These are phyloP conservation scores for Odontothrips loti DNA, from an alignment of 2,888 invertebrate genomes.

Conservation along the genomic window DNA sequence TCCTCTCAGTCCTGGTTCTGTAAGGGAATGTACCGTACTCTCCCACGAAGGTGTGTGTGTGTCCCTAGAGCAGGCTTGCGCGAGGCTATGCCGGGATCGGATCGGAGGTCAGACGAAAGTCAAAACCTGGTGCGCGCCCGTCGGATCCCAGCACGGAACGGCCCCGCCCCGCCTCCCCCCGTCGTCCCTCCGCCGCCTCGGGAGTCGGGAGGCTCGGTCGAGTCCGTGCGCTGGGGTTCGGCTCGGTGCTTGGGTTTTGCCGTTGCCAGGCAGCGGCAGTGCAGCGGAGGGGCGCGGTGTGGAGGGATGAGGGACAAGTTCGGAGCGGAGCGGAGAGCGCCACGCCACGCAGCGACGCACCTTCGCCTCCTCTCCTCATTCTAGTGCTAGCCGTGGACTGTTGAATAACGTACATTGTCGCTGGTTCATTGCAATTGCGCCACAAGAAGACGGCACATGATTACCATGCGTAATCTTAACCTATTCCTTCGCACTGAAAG, in stretches of 20 bases:
- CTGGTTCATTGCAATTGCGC: conserved; percentile 16
- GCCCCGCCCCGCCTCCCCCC: background rate
- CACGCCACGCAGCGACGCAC: background rate
- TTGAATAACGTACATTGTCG: conserved; percentile 26
- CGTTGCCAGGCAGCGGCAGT: conserved; percentile 5
- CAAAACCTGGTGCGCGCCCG: background rate
- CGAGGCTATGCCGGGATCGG: background rate
- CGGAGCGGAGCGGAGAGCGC: background rate
- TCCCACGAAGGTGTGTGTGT: no score
- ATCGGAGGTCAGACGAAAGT: background rate
- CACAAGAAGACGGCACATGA: conserved; percentile 26
- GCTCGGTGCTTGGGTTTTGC: conserved; percentile 3
- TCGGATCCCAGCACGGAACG: background rate
- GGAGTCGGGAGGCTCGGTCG: background rate
- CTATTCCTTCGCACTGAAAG: conserved; percentile 24
- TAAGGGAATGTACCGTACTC: no score
- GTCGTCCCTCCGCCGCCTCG: no score
- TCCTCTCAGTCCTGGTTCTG: no score
- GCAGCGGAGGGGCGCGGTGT: background rate
- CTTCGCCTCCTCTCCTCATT: background rate
- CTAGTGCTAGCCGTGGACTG: conserved; percentile 25
- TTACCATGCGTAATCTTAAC: conserved; percentile 26
- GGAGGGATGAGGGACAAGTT: background rate
- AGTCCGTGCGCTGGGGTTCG: background rate
- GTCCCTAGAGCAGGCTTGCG: no score